Evolutionary conservation across 2,113 vertebrate species (phyloP), one percentile per base, ranked within the genome.

Genomic region (Xyliphius kryptos): DNA sequence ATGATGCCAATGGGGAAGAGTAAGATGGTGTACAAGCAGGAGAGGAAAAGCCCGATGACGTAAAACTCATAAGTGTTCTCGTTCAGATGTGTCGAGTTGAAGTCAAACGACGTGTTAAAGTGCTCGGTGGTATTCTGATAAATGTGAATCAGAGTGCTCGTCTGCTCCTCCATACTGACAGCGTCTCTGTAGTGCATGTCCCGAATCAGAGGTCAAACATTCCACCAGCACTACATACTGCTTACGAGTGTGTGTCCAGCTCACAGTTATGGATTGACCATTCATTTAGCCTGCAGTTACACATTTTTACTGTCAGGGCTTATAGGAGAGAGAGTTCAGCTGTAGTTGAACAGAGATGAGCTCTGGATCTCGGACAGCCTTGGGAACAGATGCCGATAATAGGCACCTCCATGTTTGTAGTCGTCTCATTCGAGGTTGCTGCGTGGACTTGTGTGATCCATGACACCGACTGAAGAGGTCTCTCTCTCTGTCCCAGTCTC

Each of bases 1-100:
- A 96, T 90, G 12, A 98, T 94, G 56, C 96, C 96, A 0, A 98
- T 94, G 4, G 96, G 96, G 20, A 98, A 98, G 67, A 98, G 93
- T 70, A 98, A 86, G 71, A 96, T 80, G 9, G 94, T 95, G 73
- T 98, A 98, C 7, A 98, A 81, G 40, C 95, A 97, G 0, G 95
- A 98, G 17, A 98, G 84, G 79, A 96, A 94, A 59, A 98, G 92
- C 13, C 92, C 88, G 0, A 95, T 83, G 8, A 87, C 72, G 0
- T 97, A 95, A 17, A 90, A 91, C 41, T 89, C 89, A 63, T 88
- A 86, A 36, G 85, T 80, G 61, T 85, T 83, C 68, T 87, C 87
- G 0, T 74, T 74, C 48, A 76, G 53, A 65, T 81, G 77, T 0
- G 84, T 83, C 1, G 83, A 57, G 13, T 88, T 90, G 70, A 85